Evolutionary conservation across 2,113 vertebrate genomes (phyloP).

Genomic region (Seriola rivoliana): DNA sequence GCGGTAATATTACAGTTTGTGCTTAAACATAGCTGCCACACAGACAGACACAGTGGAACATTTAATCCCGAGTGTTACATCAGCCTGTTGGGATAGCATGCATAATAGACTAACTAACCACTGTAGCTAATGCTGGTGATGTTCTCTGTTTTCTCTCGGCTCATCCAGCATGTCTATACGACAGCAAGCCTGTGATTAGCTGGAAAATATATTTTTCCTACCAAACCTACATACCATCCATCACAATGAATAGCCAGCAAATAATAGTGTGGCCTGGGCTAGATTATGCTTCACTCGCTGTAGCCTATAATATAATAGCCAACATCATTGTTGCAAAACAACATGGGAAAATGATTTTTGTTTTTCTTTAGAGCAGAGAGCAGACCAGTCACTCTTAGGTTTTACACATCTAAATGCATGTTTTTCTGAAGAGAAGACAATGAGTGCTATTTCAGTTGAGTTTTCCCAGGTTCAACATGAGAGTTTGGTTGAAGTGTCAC

Average conservation of each 20-base stretch:
- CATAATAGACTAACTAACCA: slow-evolving; percentile 22
- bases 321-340: slow-evolving; percentile 12
- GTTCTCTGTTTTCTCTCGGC: slow-evolving; percentile 32
- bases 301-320: slow-evolving; percentile 24
- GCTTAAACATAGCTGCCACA: slow-evolving; percentile 42
- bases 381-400: neutral
- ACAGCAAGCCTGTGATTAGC: slow-evolving; percentile 45
- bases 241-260: slow-evolving; percentile 37
- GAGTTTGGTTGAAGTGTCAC: neutral
- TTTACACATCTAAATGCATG: neutral
- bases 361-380: slow-evolving; percentile 7
- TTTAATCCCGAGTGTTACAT: slow-evolving; percentile 42
- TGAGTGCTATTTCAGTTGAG: neutral
- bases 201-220: slow-evolving; percentile 45
- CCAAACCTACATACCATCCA: slow-evolving; percentile 45
- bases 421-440: slow-evolving; percentile 7
- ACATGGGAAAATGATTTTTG: neutral
- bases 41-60: slow-evolving; percentile 39
- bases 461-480: slow-evolving; percentile 7
- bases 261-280: slow-evolving; percentile 34
- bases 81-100: slow-evolving; percentile 27
- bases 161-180: slow-evolving; percentile 28
- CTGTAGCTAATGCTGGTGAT: slow-evolving; percentile 14
- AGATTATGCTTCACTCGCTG: slow-evolving; percentile 22
- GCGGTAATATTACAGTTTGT: slow-evolving; percentile 39